Evolutionary conservation across 2,888 invertebrate species (phyloP).

Genomic region (Pseudococcus viburni): DNA sequence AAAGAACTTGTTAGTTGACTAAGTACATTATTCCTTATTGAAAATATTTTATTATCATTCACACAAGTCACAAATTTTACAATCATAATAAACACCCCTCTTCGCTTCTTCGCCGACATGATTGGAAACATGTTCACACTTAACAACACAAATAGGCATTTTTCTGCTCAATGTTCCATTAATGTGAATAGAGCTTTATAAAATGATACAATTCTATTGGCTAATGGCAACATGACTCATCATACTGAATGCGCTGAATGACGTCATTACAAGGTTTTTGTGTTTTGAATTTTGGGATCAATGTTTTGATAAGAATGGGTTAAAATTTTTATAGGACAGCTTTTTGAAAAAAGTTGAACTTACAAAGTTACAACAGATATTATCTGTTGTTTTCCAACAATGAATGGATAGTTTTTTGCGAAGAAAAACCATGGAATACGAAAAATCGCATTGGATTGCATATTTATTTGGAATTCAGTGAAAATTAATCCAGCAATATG

Average conservation of each 20-base stretch:
- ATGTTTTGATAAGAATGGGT: slow-evolving; percentile 35
- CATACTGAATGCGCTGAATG: too few relatives aligned
- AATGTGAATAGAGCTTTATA: too few relatives aligned
- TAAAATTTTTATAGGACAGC: slow-evolving; percentile 17
- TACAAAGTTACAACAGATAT: slow-evolving; percentile 51
- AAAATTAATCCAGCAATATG: slow-evolving; percentile 24
- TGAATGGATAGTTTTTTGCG: too few relatives aligned
- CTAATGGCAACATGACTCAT: too few relatives aligned
- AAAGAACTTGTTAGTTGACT: not conserved
- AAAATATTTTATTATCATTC: not conserved
- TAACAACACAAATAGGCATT: too few relatives aligned
- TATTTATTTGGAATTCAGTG: not conserved
- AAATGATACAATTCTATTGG: too few relatives aligned
- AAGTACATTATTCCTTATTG: not conserved
- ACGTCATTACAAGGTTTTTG: too few relatives aligned
- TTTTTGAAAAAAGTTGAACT: slow-evolving; percentile 8
- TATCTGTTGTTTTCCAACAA: slow-evolving; percentile 10
- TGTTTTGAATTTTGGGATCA: too few relatives aligned
- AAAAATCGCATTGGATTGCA: not conserved
- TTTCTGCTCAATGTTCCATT: too few relatives aligned
- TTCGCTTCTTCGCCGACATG: too few relatives aligned
- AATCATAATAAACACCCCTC: too few relatives aligned
- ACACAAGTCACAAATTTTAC: not conserved
- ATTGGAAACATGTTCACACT: too few relatives aligned
- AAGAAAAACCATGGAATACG: not conserved